Evolutionary conservation across 2,888 invertebrate species (phyloP), one percentile per base, ranked within the genome.

Genomic region (Erpobdella octoculata): DNA sequence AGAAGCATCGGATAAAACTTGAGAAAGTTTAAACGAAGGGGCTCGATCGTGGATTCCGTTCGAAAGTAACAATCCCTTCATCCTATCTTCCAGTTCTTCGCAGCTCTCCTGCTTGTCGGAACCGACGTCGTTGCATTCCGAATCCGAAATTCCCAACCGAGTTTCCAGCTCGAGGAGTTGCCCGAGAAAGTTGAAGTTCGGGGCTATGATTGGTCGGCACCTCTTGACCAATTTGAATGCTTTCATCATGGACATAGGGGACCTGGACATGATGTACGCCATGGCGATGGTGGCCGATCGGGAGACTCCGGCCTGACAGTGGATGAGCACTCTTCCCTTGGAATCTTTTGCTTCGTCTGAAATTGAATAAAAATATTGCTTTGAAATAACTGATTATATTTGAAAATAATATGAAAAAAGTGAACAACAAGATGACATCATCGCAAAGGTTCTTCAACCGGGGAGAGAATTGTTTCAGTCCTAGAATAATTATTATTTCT

Each of bases 281-380:
- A 95, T 93, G 80, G 93, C 93, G 81, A 95, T 89, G 75, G 94
- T 94, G 74, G 94, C 93, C 76, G 93, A 93, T 76, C 94, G 33
- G 71, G 93, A 94, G 68, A 95, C 91, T 68, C 95, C 95, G 68
- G 93, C 94, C 80, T 94, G 94, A 83, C 95, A 95, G 84, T 95
- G 95, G 73, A 95, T 89, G 80, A 95, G 86, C 53, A 94, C 91
- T 79, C 89, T 88, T 80, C 85, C 87, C 78, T 86, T 89, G 71
- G 82, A 87, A 85, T 87, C 88, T 83, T 88, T 85, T 59, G 89
- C 89, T 82, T 88, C 88, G 82, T 89, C 89, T 89, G 87, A n/a
- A n/a, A n/a, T n/a, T n/a, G n/a, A n/a, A n/a, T n/a, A n/a, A n/a
- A n/a, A n/a, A n/a, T n/a, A n/a, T n/a, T n/a, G n/a, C n/a, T n/a